A percentile compares a stretch with the other conserved stretches of the same genome.
Evolutionary conservation across 2,888 invertebrate genomes (phyloP).

Genomic region (Melieria crassipennis): DNA sequence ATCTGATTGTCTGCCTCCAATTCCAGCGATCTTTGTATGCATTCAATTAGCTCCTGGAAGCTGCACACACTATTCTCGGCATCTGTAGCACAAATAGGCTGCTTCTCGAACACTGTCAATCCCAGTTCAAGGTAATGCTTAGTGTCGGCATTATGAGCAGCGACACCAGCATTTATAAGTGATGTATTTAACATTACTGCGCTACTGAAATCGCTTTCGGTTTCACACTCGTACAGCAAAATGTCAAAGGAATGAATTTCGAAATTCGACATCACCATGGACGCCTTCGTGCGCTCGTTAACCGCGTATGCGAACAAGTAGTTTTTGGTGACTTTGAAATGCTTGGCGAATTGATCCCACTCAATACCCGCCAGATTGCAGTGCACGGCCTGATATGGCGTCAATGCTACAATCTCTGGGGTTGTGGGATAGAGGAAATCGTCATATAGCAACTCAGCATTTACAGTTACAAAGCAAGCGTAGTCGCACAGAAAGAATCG

Average conservation of each 20-base stretch:
- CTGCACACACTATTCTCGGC: conserved; percentile 10
- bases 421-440: conserved; percentile 45
- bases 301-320: conserved; percentile 46
- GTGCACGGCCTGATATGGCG: conserved; percentile 50
- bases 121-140: conserved; percentile 45
- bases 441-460: conserved; percentile 38
- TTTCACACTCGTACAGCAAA: conserved; percentile 45
- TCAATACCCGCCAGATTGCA: conserved; percentile 48
- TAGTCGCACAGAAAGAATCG: conserved; percentile 47
- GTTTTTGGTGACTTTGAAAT: conserved; percentile 40
- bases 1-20: conserved; percentile 32
- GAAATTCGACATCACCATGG: conserved; percentile 29
- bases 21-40: conserved; percentile 37
- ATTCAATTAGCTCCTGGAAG: conserved; percentile 37
- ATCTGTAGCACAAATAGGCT: neutral
- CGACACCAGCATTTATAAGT: conserved; percentile 44
- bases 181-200: conserved; percentile 43
- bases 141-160: conserved; percentile 41
- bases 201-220: conserved; percentile 35
- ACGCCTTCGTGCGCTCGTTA: conserved; percentile 2
- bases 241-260: conserved; percentile 44
- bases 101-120: conserved; percentile 13
- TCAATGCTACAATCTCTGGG: conserved; percentile 44
- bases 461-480: conserved; percentile 43
- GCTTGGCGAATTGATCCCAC: conserved; percentile 41